phyloP scores from a whole-genome alignment of 2,113 vertebrate species.

The Phalacrocorax brasilianus region DNA sequence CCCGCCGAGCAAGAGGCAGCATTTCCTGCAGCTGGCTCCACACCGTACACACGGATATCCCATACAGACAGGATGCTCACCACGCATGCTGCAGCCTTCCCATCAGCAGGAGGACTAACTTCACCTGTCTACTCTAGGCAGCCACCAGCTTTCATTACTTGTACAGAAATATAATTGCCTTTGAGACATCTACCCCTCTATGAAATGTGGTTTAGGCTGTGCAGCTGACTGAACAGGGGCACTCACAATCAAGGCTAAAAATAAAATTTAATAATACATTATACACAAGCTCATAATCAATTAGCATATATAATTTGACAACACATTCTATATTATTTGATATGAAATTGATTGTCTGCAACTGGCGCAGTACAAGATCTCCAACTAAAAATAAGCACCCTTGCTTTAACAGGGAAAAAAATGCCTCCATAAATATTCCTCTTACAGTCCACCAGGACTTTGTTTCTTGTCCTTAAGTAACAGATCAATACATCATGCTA shows the following conservation, averaged over 20 bases:
- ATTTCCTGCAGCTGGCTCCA: background rate
- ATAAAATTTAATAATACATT: background rate
- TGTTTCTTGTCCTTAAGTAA: background rate
- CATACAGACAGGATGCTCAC: background rate
- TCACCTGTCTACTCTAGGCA: background rate
- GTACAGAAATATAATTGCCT: background rate
- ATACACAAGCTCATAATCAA: constrained; percentile 27
- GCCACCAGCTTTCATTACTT: background rate
- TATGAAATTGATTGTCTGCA: background rate
- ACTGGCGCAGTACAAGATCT: background rate
- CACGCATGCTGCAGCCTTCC: background rate
- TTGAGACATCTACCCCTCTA: background rate
- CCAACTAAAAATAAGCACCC: constrained; percentile 17
- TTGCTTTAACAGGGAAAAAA: background rate
- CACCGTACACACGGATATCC: accelerated
- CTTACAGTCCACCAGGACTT: background rate
- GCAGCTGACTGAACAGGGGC: background rate
- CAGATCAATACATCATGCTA: background rate
- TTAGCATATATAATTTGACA: constrained; percentile 27
- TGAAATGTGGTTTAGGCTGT: background rate
- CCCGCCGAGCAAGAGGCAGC: background rate
- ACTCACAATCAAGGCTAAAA: background rate
- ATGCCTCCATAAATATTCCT: background rate
- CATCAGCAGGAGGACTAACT: background rate
- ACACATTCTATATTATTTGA: background rate